Base-by-base conservation (phyloP, 2,888 invertebrate species). In the Hirtodrosophila histrioides region DNA sequence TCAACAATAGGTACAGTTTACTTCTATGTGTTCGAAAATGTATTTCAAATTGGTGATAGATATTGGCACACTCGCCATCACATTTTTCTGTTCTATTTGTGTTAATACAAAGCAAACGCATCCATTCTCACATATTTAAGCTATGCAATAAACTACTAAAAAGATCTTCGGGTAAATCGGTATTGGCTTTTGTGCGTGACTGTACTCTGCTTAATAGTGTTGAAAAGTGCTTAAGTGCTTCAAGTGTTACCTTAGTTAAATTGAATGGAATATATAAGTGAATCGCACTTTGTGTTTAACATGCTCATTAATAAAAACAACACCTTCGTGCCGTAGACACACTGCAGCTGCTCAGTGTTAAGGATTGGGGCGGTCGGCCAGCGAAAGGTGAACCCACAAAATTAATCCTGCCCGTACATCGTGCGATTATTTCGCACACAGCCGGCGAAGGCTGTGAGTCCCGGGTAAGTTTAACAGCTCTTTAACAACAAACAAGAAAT, bases 351-450 rank as follows among this genome's bases (percentile, higher is more conserved):
- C 92, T 95, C 0, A 89, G 92, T 4, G 91, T 95, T 43, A 89
- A 91, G 0, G 94, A 94, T 54, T 96, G 96, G 96, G 90, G 94
- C 0, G 96, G 95, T 0, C 94, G 94, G 78, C 94, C 94, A 0
- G 93, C 94, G 0, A 92, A 90, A 27, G 84, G 95, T 0, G 23
- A 78, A 0, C 65, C 94, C 53, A 90, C 85, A 4, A 76, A 78
- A 3, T 92, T 93, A 1, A 92, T 92, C 0, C 91, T 93, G 84
- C 93, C 93, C 9, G 92, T 92, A 3, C 91, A 91, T 2, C 90
- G 92, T 39, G 94, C 94, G 0, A 93, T 95, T 54, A 94, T 95
- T 56, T 92, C 93, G 0, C 95, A 95, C 70, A 95, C 95, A 0
- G 95, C 94, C 1, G 94, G 94, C 0, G 94, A 94, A 64, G 91